phyloP scores from a whole-genome alignment of 2,888 invertebrate species.

The Altica lythri region DNA sequence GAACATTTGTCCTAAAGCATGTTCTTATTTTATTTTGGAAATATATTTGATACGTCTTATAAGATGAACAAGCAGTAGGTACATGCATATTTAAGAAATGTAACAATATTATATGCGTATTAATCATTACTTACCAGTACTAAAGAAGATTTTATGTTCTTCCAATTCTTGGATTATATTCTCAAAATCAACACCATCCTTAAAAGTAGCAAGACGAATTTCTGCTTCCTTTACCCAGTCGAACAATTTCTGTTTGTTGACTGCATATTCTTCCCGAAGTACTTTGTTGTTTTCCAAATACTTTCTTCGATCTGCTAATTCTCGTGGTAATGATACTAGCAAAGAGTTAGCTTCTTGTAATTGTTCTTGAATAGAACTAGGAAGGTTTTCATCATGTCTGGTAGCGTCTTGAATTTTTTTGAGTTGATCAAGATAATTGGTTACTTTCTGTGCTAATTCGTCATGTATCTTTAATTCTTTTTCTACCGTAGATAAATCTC shows the following conservation, averaged over 20 bases:
- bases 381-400: slow-evolving; percentile 77
- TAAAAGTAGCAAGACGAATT: slow-evolving; percentile 74
- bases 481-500: slow-evolving; percentile 79
- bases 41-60: too few relatives aligned
- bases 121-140: slow-evolving; percentile 54
- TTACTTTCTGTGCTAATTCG: slow-evolving; percentile 69
- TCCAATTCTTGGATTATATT: slow-evolving; percentile 81
- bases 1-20: too few relatives aligned
- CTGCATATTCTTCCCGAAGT: slow-evolving; percentile 76
- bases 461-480: slow-evolving; percentile 79
- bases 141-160: slow-evolving; percentile 86
- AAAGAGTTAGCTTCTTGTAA: slow-evolving; percentile 83
- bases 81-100: too few relatives aligned
- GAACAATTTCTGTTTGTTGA: slow-evolving; percentile 76
- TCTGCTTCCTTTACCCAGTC: slow-evolving; percentile 85
- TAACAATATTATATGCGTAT: background rate
- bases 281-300: slow-evolving; percentile 80
- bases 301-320: slow-evolving; percentile 78
- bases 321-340: slow-evolving; percentile 76
- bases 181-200: slow-evolving; percentile 87
- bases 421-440: slow-evolving; percentile 65
- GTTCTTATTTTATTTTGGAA: too few relatives aligned
- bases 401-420: slow-evolving; percentile 72
- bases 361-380: slow-evolving; percentile 80
- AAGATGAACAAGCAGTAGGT: too few relatives aligned